These are phyloP conservation scores for Caenorhabditis sp. DNA, from an alignment of 2,888 invertebrate species.

Conservation along the genomic window DNA sequence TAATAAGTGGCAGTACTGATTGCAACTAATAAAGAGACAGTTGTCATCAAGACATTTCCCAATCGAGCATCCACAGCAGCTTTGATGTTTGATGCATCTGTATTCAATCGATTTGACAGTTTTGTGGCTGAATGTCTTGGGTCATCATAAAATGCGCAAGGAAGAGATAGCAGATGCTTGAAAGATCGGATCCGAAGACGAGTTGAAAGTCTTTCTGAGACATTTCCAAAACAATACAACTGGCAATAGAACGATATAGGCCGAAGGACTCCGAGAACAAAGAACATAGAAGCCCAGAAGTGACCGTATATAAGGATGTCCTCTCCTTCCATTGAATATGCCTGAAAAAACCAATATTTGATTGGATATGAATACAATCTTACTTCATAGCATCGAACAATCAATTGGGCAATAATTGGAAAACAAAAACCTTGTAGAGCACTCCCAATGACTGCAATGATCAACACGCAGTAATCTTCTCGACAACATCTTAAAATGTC, in stretches of 20 bases:
- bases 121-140: constrained; percentile 83
- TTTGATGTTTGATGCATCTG: constrained; percentile 84
- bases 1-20: constrained; percentile 20
- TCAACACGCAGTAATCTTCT: constrained; percentile 83
- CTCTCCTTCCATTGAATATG: constrained; percentile 79
- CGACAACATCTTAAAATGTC: constrained; percentile 83
- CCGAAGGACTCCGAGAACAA: constrained; percentile 83
- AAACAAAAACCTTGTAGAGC: constrained; percentile 84
- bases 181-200: constrained; percentile 83
- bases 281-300: constrained; percentile 84
- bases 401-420: constrained; percentile 84
- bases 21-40: constrained; percentile 23
- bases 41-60: constrained; percentile 40
- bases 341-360: constrained; percentile 84
- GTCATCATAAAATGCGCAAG: constrained; percentile 84
- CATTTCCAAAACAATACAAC: constrained; percentile 80
- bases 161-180: constrained; percentile 81
- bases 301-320: constrained; percentile 83
- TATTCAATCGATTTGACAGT: constrained; percentile 83
- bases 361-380: constrained; percentile 85
- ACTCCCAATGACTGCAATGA: constrained; percentile 83
- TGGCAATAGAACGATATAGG: constrained; percentile 68
- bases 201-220: constrained; percentile 82
- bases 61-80: constrained; percentile 57
- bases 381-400: constrained; percentile 82